These are phyloP conservation scores for Octopus bimaculoides DNA, from an alignment of 1,140 invertebrate species.

Conservation along the genomic window DNA sequence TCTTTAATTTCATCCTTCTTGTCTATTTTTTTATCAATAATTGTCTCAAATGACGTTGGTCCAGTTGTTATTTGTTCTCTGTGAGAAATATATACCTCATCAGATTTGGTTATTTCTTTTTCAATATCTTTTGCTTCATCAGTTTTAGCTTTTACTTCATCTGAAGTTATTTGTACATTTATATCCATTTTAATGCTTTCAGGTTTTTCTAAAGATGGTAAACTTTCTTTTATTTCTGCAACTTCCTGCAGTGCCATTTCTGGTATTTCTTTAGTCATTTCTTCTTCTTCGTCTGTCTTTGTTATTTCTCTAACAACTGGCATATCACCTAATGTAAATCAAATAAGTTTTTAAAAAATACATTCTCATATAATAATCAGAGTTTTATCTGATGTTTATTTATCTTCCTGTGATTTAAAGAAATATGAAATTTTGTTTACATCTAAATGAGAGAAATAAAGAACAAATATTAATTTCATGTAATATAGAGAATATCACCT, in stretches of 20 bases:
- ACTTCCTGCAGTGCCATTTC: not conserved
- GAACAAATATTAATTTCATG: too few species aligned
- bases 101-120: not conserved
- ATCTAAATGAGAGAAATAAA: too few species aligned
- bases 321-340: not conserved
- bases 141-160: not conserved
- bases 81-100: not conserved
- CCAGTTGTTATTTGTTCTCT: not conserved
- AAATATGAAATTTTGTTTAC: too few species aligned
- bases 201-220: not conserved
- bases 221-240: not conserved
- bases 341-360: too few species aligned
- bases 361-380: too few species aligned
- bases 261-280: conserved; percentile 17
- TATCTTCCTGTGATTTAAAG: too few species aligned
- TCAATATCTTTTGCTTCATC: conserved; percentile 6
- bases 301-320: conserved; percentile 12
- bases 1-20: not conserved
- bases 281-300: not conserved
- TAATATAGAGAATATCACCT: too few species aligned
- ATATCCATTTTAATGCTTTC: not conserved
- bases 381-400: too few species aligned
- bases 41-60: not conserved
- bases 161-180: not conserved
- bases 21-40: not conserved